A percentile compares a stretch with the other conserved stretches of the same genome.
phyloP scores from a whole-genome alignment of 2,888 invertebrate genomes.

The Protonemura montana region DNA sequence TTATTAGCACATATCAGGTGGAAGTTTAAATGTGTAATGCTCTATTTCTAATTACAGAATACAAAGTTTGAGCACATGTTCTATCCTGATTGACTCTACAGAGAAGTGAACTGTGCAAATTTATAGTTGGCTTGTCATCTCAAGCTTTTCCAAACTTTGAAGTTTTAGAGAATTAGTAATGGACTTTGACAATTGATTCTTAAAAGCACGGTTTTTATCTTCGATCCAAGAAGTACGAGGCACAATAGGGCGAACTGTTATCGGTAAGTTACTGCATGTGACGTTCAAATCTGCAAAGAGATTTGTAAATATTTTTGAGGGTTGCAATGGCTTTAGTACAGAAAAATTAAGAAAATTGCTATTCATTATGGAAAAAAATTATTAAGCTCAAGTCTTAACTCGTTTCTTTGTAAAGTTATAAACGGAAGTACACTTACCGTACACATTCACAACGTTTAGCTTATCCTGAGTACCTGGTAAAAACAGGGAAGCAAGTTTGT shows the following conservation, averaged over 20 bases:
- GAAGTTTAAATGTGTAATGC: not conserved
- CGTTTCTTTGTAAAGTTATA: too few relatives aligned
- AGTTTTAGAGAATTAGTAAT: slow-evolving; percentile 53
- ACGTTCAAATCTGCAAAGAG: slow-evolving; percentile 49
- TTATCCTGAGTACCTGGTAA: not conserved
- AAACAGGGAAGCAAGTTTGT: not conserved
- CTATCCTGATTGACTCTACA: not conserved
- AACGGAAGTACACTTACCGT: not conserved
- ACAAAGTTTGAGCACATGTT: not conserved
- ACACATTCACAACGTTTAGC: not conserved
- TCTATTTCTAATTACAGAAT: not conserved
- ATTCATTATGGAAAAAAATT: too few relatives aligned
- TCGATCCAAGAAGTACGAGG: slow-evolving; percentile 50
- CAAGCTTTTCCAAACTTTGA: slow-evolving; percentile 51
- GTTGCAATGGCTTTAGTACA: too few relatives aligned
- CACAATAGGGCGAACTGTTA: slow-evolving; percentile 53
- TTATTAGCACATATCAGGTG: not conserved
- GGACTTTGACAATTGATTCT: slow-evolving; percentile 53
- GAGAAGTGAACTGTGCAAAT: not conserved
- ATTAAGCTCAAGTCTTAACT: too few relatives aligned
- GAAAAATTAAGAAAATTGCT: too few relatives aligned
- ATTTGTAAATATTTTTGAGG: not conserved
- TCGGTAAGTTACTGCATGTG: slow-evolving; percentile 54
- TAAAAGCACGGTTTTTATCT: slow-evolving; percentile 52
- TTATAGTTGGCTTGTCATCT: not conserved